Evolutionary conservation across 1,140 invertebrate species (phyloP).

Genomic region (Maniola jurtina): DNA sequence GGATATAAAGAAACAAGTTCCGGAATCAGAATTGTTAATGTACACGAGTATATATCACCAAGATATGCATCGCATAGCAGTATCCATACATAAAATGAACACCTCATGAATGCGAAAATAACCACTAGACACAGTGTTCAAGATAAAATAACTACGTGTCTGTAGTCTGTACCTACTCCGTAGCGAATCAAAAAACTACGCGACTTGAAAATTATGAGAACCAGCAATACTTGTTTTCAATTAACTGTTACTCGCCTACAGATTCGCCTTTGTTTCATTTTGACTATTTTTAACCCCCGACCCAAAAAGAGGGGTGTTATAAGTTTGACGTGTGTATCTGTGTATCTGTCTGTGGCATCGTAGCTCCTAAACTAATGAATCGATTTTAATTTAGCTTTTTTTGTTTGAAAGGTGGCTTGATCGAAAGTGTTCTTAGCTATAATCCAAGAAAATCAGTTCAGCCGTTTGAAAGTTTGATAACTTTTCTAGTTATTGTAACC

Average conservation of each 20-base stretch:
- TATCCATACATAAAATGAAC: slow-evolving; percentile 26
- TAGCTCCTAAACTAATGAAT: too few species aligned
- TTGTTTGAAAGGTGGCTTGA: too few species aligned
- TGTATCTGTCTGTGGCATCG: too few species aligned
- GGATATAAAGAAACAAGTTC: slow-evolving; percentile 16
- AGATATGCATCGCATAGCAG: slow-evolving; percentile 31
- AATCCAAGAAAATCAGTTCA: too few species aligned
- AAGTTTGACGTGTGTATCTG: too few species aligned
- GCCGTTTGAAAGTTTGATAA: too few species aligned
- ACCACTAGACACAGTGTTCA: slow-evolving; percentile 7
- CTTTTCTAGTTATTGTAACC: too few species aligned
- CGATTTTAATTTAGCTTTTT: too few species aligned
- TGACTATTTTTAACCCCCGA: not conserved
- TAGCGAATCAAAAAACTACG: slow-evolving; percentile 1
- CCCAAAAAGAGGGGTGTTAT: too few species aligned
- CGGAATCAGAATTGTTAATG: slow-evolving; percentile 23
- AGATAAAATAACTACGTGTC: slow-evolving; percentile 10
- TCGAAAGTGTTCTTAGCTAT: too few species aligned
- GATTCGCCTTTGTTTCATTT: not conserved
- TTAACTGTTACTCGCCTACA: not conserved
- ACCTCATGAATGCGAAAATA: slow-evolving; percentile 28
- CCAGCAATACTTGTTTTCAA: not conserved
- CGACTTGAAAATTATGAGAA: slow-evolving; percentile 5
- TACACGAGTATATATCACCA: slow-evolving; percentile 12
- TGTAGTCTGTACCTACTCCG: not conserved